phyloP scores from a whole-genome alignment of 2,113 vertebrate genomes.

The Lucifuga dentata region DNA sequence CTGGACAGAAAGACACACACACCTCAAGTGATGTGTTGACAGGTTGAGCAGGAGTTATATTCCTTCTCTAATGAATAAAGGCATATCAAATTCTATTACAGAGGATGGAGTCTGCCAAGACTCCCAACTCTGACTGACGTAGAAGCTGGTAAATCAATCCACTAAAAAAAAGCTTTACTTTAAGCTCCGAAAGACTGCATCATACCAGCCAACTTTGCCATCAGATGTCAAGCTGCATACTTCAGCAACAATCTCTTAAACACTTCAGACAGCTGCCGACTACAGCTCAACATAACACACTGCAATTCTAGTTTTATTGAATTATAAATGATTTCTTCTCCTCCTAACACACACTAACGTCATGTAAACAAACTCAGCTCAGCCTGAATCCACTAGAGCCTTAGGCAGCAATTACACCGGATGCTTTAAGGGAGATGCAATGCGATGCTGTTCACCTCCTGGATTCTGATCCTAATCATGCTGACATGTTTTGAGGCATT shows the following conservation, averaged over 20 bases:
- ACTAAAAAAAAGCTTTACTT: conserved; percentile 62
- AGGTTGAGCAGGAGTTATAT: conserved; percentile 33
- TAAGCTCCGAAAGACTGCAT: conserved; percentile 28
- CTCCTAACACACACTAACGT: conserved; percentile 13
- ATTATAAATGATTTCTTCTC: conserved; percentile 45
- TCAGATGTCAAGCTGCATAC: conserved; percentile 17
- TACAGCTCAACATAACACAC: background rate
- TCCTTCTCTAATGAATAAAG: conserved; percentile 34
- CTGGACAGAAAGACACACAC: conserved; percentile 14
- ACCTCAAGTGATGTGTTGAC: conserved; percentile 39
- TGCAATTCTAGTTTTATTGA: conserved; percentile 26
- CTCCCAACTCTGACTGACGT: conserved; percentile 43
- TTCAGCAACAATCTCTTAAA: conserved; percentile 2
- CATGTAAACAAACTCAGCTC: no score
- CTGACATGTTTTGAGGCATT: no score
- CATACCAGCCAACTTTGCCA: conserved; percentile 51
- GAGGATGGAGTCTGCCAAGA: conserved; percentile 44
- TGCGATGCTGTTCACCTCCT: no score
- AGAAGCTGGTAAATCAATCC: conserved; percentile 57
- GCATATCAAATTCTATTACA: conserved; percentile 43
- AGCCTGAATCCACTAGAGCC: no score
- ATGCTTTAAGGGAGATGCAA: no score
- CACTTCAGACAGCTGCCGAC: conserved; percentile 17
- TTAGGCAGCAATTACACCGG: no score
- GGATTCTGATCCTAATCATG: no score